Evolutionary conservation across 2,888 invertebrate species (phyloP), one percentile per base, ranked within the genome.

Genomic region (Leptinotarsa tumamoca): DNA sequence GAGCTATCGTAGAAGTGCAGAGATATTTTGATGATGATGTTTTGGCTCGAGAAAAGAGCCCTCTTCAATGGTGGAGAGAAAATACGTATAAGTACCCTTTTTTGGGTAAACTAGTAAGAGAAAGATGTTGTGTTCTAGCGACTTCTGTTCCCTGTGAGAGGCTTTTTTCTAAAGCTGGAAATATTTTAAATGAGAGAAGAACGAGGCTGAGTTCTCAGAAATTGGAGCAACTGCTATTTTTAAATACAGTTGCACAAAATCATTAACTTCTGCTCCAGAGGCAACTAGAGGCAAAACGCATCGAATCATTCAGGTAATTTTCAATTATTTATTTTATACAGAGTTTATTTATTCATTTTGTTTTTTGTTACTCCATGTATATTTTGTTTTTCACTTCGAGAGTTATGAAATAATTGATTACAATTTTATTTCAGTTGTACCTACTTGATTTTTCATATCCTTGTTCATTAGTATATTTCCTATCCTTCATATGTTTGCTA

Each of bases 1-100:
- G 73, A 50, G 73, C 79, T 7, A 77, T 79, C n/a, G 73, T 79
- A 13, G 79, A 79, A 49, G 17, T 79, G 4, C 77, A 79, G 69
- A 63, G 77, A 58, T 78, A 75, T 75, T 49, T 75, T 23, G 74
- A 77, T 18, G 73, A 74, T 63, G 75, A 73, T 27, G 23, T 73
- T 18, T 50, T 78, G 17, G 56, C 27, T 21, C 21, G 21, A 21
- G 21, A 21, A 21, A 21, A 21, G 21, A 21, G 21, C 21, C 21
- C 21, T 21, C 58, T 79, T 14, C 21, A 67, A 5, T 77, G 79
- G 77, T 77, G 79, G 75, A 68, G 58, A 14, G 63, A 74, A 63
- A 75, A 77, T 68, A 14, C 43, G 21, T 68, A 56, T 49, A 77
- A 72, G 43, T 79, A 74, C 66, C 79, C 77, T 4, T 70, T 67